Base-by-base conservation (phyloP, 2,888 invertebrate genomes). In the Sepioteuthis lessoniana region DNA sequence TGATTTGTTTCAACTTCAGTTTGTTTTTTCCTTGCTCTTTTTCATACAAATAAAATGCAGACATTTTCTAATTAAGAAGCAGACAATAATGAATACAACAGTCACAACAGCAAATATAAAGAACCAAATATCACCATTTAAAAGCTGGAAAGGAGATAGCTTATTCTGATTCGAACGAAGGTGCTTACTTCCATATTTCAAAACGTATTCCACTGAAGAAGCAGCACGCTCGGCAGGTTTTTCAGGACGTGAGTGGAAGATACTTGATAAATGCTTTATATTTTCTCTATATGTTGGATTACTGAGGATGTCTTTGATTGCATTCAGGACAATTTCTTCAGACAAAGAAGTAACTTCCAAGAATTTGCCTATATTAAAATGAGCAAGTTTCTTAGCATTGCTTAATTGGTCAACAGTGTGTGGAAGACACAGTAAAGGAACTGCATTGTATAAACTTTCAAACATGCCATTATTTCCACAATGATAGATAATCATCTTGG, bases 391-490 rank as follows among this genome's bases (percentile, higher is more conserved):
- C 46, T 94, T 94, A 21, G 95, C 94, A 47, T 94, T 95, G 92
- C 93, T 93, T 2, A 94, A 94, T 90, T 95, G 95, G 93, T 96
- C 96, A 7, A 94, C 95, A 90, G 95, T 93, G 31, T 95, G 91
- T 50, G 96, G 95, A 2, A 95, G 91, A 90, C 95, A 95, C 0
- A 96, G 92, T 93, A 96, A 94, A 1, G 96, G 96, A 28, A 96
- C 95, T 7, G 94, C 96, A 90, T 96, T 95, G 94, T 95, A 96
- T 19, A 96, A 93, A 3, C 94, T 95, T 94, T 96, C 96, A 94
- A 95, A 96, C 91, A 95, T 95, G 37, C 96, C 95, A 92, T 95
- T 96, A 50, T 94, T 95, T 8, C 96, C 96, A 38, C 95, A 95
- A 93, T 96, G 96, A 21, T 95, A 95, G 38, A 96, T 94, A 93